These are phyloP conservation scores for Chelonoidis abingdonii DNA, from an alignment of 2,113 vertebrate genomes.

Conservation along the genomic window DNA sequence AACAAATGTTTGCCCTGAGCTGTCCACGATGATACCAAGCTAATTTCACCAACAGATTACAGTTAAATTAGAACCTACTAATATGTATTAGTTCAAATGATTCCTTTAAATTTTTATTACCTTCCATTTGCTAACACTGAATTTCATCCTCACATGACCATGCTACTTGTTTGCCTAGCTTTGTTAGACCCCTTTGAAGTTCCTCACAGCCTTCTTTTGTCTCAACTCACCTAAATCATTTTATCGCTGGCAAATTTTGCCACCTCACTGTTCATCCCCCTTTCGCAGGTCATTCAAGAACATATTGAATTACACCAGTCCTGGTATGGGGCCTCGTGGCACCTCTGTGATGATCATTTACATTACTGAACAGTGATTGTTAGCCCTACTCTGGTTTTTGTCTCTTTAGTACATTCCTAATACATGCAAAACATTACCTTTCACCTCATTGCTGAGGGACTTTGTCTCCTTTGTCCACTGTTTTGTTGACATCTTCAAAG, in stretches of 20 bases:
- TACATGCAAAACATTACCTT: too few species aligned
- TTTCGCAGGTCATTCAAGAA: constrained; percentile 64
- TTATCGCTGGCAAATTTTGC: neutral
- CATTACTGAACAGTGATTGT: too few species aligned
- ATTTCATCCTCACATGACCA: constrained; percentile 57
- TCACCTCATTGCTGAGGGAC: neutral
- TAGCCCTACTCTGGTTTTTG: too few species aligned
- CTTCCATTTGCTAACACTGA: neutral
- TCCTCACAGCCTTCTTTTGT: constrained; percentile 68
- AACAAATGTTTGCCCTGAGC: constrained; percentile 74
- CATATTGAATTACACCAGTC: constrained; percentile 61
- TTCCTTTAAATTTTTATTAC: constrained; percentile 65
- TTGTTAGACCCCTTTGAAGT: constrained; percentile 68
- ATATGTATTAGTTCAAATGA: constrained; percentile 54
- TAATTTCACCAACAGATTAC: constrained; percentile 65
- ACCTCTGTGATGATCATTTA: constrained; percentile 38
- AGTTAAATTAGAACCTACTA: constrained; percentile 55
- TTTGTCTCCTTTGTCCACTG: constrained; percentile 1
- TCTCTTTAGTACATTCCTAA: too few species aligned
- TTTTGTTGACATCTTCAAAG: neutral
- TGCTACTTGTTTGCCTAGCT: constrained; percentile 58
- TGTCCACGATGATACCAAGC: constrained; percentile 36
- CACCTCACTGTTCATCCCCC: constrained; percentile 7
- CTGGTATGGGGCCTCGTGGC: constrained; percentile 38
- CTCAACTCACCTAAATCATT: constrained; percentile 62